Evolutionary conservation across 2,113 vertebrate species (phyloP), one percentile per base, ranked within the genome.

Genomic region (Scolopax mira): DNA sequence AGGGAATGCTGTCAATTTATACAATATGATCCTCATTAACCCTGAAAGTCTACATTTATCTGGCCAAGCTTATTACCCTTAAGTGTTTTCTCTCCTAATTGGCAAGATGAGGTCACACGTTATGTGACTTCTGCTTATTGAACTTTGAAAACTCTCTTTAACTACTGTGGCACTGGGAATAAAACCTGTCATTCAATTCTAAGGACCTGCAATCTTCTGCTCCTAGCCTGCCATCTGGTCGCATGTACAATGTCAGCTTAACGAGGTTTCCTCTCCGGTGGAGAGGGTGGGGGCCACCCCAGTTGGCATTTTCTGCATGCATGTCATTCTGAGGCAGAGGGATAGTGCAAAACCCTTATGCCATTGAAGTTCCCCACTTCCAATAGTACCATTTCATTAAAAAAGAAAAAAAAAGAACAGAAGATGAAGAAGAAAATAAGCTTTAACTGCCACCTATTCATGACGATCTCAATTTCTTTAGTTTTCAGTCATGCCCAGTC

Each of bases 51-150:
- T 88, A 39, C 60, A 67, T 86, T 95, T 95, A 79, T 90, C 69
- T 96, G 75, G 22, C 61, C 39, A 70, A 85, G 49, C 46, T 81
- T 93, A 85, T 85, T 91, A 78, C 8, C 9, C 16, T 81, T 89
- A 91, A 91, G 73, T 44, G 31, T 64, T 96, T 95, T 93, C 61
- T 74, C 77, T 90, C 71, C 44, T 96, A 96, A 92, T 95, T 96
- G 86, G 73, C 58, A 95, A 79, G 79, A 95, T 51, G 65, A 87
- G 90, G 86, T 93, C 88, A 77, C 46, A 90, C 87, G 84, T 85
- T 89, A 54, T 60, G 31, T 89, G 95, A 31, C 83, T 93, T 89
- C 31, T 94, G 42, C 69, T 91, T 79, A 82, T 3, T 92, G 92
- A 90, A 85, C 89, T 93, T 81, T 65, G 74, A 92, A 95, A 85